These are phyloP conservation scores for Trachelus tabidus DNA, from an alignment of 2,888 invertebrate genomes.

Conservation along the genomic window DNA sequence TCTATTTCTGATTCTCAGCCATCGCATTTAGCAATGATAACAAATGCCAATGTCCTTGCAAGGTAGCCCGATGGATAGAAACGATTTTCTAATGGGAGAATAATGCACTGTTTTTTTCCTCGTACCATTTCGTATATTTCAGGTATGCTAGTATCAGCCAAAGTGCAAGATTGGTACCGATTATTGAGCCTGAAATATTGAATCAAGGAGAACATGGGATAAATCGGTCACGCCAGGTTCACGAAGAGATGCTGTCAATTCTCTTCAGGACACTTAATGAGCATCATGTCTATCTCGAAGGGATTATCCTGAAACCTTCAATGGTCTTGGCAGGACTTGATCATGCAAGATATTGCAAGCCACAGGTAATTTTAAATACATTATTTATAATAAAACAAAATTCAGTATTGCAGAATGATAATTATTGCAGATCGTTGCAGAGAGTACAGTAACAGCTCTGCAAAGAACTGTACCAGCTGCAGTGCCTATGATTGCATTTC, in stretches of 20 bases:
- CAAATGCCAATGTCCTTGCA: constrained; percentile 74
- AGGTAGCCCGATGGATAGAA: constrained; percentile 47
- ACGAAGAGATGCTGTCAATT: constrained; percentile 46
- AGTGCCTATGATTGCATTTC: constrained; percentile 93
- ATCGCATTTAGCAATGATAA: constrained; percentile 69
- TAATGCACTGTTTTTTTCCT: neutral
- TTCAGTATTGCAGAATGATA: neutral
- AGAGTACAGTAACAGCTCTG: constrained; percentile 91
- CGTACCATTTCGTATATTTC: neutral
- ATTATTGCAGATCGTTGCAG: constrained; percentile 77
- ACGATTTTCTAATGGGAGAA: neutral
- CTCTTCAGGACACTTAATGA: constrained; percentile 79
- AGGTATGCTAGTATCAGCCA: constrained; percentile 72
- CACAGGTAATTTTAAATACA: constrained; percentile 28
- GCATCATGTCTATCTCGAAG: constrained; percentile 96
- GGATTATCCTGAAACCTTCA: constrained; percentile 96
- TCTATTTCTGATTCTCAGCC: constrained; percentile 71
- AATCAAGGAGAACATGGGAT: constrained; percentile 73
- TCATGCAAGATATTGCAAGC: constrained; percentile 31
- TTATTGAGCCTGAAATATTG: constrained; percentile 74
- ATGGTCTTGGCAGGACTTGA: constrained; percentile 88
- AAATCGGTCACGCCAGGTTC: constrained; percentile 70
- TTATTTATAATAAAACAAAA: neutral
- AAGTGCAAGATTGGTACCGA: constrained; percentile 75
- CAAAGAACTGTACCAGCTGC: constrained; percentile 93